Conservation (phyloP, 1,140 invertebrate species). For the Cyclina sinensis region DNA sequence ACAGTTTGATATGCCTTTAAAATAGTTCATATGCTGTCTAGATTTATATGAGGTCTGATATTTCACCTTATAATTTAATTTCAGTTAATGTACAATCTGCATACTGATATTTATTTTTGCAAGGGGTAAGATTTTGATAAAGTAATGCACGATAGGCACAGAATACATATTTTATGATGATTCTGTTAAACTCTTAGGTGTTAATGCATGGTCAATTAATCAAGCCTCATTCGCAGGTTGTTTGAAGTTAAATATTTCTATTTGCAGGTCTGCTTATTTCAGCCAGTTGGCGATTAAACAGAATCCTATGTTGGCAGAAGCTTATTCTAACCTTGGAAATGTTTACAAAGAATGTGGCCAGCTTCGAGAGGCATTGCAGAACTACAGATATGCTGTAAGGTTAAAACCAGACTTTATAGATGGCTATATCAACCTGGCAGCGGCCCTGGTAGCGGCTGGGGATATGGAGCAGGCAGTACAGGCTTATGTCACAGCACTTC, state of each 20-base stretch:
- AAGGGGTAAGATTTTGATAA: too few relatives aligned
- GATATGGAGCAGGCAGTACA: slow-evolving; percentile 99
- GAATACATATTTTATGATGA: too few relatives aligned
- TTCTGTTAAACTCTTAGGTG: too few relatives aligned
- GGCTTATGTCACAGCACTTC: slow-evolving; percentile 99
- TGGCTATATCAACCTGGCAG: slow-evolving; percentile 99
- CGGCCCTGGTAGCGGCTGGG: slow-evolving; percentile 98
- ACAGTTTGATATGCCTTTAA: not conserved
- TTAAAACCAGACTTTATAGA: slow-evolving; percentile 99
- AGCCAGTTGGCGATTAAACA: slow-evolving; percentile 96
- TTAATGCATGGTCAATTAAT: too few relatives aligned
- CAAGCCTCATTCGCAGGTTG: too few relatives aligned
- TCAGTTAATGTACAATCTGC: too few relatives aligned
- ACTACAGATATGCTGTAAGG: slow-evolving; percentile 98
- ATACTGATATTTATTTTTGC: too few relatives aligned
- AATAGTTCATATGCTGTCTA: too few relatives aligned
- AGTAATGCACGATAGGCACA: too few relatives aligned
- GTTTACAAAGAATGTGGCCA: slow-evolving; percentile 99
- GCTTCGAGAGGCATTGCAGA: slow-evolving; percentile 96
- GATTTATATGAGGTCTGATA: too few relatives aligned
- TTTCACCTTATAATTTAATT: too few relatives aligned
- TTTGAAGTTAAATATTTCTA: too few relatives aligned
- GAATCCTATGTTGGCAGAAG: slow-evolving; percentile 99
- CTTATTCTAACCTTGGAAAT: slow-evolving; percentile 99
- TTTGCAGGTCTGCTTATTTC: slow-evolving; percentile 85